A percentile compares a stretch with the other conserved stretches of the same genome.
These are phyloP conservation scores for Neogobius melanostomus DNA, from an alignment of 2,113 vertebrate species.

Conservation along the genomic window DNA sequence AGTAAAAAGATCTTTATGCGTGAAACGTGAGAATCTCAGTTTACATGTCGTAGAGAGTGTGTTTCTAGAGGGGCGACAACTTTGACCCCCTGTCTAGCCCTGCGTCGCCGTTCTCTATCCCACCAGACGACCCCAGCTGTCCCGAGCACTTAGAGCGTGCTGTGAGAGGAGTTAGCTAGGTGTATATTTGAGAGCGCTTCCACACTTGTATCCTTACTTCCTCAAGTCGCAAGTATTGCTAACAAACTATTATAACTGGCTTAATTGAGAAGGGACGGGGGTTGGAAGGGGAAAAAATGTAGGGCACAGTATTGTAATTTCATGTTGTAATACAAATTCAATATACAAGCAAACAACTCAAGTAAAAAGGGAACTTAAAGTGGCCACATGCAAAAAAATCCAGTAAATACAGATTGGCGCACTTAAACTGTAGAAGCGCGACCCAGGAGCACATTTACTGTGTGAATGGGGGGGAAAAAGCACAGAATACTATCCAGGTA, in stretches of 20 bases:
- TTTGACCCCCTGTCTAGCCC: slow-evolving; percentile 51
- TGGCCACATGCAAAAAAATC: no score
- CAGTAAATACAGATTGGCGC: no score
- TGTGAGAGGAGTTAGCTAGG: slow-evolving; percentile 14
- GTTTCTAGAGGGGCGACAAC: slow-evolving; percentile 44
- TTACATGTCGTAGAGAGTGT: slow-evolving; percentile 60
- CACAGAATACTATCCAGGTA: no score
- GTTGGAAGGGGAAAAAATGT: no score
- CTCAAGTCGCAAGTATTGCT: slow-evolving; percentile 36
- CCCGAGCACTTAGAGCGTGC: slow-evolving; percentile 28
- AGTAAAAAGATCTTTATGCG: slow-evolving; percentile 20
- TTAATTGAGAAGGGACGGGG: slow-evolving; percentile 28
- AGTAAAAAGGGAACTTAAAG: no score
- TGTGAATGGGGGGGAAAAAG: no score
- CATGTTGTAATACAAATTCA: no score
- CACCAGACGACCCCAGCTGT: slow-evolving; percentile 66
- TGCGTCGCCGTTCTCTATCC: slow-evolving; percentile 44
- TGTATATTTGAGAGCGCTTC: slow-evolving; percentile 26
- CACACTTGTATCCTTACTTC: slow-evolving; percentile 15
- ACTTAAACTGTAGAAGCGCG: no score
- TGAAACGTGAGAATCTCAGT: slow-evolving; percentile 63
- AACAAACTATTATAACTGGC: slow-evolving; percentile 43
- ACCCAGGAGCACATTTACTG: no score
- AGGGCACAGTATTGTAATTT: no score
- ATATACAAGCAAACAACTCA: no score